Evolutionary conservation across 2,888 invertebrate species (phyloP).

Genomic region (Molorchus minor): DNA sequence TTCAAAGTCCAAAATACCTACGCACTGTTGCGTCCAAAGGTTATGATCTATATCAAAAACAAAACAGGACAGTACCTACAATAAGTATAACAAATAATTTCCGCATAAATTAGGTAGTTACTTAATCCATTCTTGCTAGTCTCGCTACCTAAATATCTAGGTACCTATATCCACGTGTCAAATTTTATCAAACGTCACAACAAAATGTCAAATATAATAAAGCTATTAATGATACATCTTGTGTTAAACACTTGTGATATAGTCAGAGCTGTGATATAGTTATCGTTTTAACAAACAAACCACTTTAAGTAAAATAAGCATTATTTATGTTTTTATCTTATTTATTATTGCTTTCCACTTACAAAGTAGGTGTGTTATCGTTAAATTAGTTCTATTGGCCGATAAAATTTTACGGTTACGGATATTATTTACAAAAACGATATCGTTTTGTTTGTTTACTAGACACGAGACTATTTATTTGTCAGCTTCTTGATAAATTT

Average conservation of each 20-base stretch:
- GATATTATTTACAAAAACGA: neutral
- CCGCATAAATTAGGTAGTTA: too few species aligned
- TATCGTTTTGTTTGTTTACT: neutral
- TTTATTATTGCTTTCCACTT: slow-evolving; percentile 4
- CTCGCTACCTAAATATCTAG: too few species aligned
- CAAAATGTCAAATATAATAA: neutral
- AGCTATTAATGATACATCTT: too few species aligned
- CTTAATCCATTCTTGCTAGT: too few species aligned
- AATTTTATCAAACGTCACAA: neutral
- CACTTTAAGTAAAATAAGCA: too few species aligned
- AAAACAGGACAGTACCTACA: too few species aligned
- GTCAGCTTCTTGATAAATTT: neutral
- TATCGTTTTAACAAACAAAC: slow-evolving; percentile 4
- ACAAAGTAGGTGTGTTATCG: slow-evolving; percentile 16
- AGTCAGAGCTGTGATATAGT: too few species aligned
- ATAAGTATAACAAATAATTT: too few species aligned
- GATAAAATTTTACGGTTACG: neutral
- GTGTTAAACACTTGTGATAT: too few species aligned
- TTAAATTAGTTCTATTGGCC: slow-evolving; percentile 17
- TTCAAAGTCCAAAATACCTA: slow-evolving; percentile 22
- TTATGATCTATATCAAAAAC: too few species aligned
- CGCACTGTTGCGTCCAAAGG: slow-evolving; percentile 18
- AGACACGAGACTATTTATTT: neutral
- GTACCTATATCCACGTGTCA: neutral
- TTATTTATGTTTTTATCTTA: too few species aligned